A percentile compares a stretch with the other conserved stretches of the same genome.
Conservation (phyloP, 2,888 invertebrate species). For the Caenorhabditis doughertyi region DNA sequence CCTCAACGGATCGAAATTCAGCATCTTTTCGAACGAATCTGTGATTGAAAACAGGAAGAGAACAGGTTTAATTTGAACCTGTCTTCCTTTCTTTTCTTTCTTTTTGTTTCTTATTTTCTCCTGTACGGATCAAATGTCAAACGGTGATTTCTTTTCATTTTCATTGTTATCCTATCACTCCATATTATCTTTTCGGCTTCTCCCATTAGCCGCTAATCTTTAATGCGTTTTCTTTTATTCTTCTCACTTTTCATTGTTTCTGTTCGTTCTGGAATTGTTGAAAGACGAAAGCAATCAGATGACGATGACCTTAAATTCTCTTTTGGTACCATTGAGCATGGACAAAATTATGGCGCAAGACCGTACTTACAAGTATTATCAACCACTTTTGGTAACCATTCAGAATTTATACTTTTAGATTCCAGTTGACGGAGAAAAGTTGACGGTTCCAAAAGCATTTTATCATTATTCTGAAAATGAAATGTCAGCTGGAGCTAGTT, state of each 20-base stretch:
- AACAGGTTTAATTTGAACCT: constrained; percentile 48
- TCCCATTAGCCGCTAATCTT: constrained; percentile 1
- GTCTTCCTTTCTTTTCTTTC: constrained; percentile 2
- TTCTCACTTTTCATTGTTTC: constrained; percentile 27
- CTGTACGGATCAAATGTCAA: constrained; percentile 62
- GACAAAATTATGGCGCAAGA: constrained; percentile 57
- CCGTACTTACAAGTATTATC: constrained; percentile 58
- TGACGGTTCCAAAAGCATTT: constrained; percentile 68
- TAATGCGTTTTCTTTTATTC: constrained; percentile 19
- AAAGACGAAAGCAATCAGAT: constrained; percentile 9
- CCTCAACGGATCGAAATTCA: background rate
- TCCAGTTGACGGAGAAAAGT: constrained; percentile 53
- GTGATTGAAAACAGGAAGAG: background rate
- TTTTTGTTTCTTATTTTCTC: background rate
- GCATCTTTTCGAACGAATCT: constrained; percentile 24
- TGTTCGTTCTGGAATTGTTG: constrained; percentile 24
- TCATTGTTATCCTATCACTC: constrained; percentile 50
- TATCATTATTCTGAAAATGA: constrained; percentile 70
- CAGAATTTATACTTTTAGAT: constrained; percentile 30
- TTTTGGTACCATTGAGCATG: constrained; percentile 63
- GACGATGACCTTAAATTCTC: constrained; percentile 58
- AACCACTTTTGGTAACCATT: background rate
- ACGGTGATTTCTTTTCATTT: constrained; percentile 27
- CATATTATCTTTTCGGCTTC: background rate
- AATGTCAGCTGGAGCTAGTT: constrained; percentile 65